phyloP scores from a whole-genome alignment of 1,140 invertebrate genomes.

The Anadara kagoshimensis region DNA sequence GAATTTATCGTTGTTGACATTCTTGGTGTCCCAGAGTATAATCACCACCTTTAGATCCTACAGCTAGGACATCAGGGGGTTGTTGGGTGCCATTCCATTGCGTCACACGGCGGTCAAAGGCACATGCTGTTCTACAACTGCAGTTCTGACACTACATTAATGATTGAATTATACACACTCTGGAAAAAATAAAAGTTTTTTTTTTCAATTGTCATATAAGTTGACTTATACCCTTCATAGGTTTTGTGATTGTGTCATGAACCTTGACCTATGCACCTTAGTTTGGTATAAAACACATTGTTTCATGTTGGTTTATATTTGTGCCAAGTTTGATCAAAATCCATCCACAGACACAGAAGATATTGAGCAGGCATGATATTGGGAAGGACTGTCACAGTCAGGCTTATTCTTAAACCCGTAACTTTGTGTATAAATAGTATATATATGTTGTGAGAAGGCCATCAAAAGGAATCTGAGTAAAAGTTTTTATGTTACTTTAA shows the following conservation, averaged over 20 bases:
- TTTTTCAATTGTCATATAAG: background rate
- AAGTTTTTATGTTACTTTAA: no score
- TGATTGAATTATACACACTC: conserved; percentile 45
- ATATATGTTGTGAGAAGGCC: background rate
- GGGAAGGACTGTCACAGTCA: no score
- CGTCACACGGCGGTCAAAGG: conserved; percentile 68
- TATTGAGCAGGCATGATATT: background rate
- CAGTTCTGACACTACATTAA: conserved; percentile 54
- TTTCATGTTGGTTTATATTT: no score
- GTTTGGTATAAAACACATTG: background rate
- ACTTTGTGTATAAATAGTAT: background rate
- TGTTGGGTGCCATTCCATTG: conserved; percentile 70
- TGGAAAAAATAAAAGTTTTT: conserved; percentile 43
- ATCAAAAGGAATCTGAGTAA: no score
- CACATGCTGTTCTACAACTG: conserved; percentile 57
- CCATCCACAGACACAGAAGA: no score
- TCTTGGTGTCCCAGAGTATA: conserved; percentile 65
- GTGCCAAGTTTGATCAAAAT: no score
- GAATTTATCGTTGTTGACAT: conserved; percentile 55
- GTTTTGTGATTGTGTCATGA: background rate
- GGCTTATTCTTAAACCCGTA: no score
- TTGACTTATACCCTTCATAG: background rate
- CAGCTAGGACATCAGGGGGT: conserved; percentile 57
- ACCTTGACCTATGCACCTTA: background rate
- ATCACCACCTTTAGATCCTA: conserved; percentile 72